A percentile compares a stretch with the other conserved stretches of the same genome.
Conservation (phyloP, 1,140 invertebrate species). For the Anoplophora glabripennis region DNA sequence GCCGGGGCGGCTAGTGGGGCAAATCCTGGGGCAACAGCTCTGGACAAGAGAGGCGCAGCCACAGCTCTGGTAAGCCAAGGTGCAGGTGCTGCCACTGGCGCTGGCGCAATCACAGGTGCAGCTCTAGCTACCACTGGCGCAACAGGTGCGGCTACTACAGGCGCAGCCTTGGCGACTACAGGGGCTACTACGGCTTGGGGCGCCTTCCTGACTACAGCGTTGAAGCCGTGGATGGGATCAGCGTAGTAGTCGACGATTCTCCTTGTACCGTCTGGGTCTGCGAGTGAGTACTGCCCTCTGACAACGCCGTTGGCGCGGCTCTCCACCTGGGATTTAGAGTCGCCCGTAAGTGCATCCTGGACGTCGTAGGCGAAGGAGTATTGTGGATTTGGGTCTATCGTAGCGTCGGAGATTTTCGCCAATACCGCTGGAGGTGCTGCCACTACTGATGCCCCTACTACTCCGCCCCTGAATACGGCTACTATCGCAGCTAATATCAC, state of each 20-base stretch:
- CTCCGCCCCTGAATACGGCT: constrained; percentile 21
- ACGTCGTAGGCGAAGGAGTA: constrained; percentile 55
- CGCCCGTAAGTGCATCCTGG: constrained; percentile 56
- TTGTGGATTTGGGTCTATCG: constrained; percentile 52
- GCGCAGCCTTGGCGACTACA: constrained; percentile 35
- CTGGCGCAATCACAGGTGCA: constrained; percentile 10
- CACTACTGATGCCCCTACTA: constrained; percentile 18
- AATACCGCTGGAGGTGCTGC: constrained; percentile 43
- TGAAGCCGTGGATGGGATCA: constrained; percentile 56
- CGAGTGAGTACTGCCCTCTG: constrained; percentile 55
- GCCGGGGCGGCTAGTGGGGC: constrained; percentile 18
- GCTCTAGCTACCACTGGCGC: constrained; percentile 31
- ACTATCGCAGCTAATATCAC: constrained; percentile 20
- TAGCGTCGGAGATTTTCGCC: constrained; percentile 42
- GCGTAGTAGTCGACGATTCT: constrained; percentile 63
- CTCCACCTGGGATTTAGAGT: constrained; percentile 56
- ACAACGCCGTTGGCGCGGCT: constrained; percentile 31
- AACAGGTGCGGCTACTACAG: constrained; percentile 45
- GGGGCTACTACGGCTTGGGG: constrained; percentile 33
- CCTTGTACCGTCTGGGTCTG: constrained; percentile 62
- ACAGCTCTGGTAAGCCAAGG: constrained; percentile 35
- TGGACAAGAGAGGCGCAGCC: constrained; percentile 39
- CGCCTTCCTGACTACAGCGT: constrained; percentile 51
- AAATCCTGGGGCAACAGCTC: constrained; percentile 14
- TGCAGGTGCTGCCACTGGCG: constrained; percentile 18